These are phyloP conservation scores for Hydrolagus colliei DNA, from an alignment of 2,797 vertebrate genomes.

Conservation along the genomic window DNA sequence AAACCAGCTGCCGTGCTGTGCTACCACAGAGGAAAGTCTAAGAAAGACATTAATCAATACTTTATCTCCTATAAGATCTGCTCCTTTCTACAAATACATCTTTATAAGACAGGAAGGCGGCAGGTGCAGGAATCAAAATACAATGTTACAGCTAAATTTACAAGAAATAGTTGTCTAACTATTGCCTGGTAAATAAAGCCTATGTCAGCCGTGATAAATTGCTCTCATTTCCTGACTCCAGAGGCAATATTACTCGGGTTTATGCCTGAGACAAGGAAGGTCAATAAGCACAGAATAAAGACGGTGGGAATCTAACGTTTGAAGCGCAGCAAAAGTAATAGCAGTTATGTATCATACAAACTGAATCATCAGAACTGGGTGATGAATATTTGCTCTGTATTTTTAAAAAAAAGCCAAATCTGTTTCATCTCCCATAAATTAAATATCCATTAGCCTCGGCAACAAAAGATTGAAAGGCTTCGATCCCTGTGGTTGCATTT, in stretches of 20 bases:
- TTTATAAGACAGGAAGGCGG: constrained; percentile 17
- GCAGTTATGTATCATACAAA: neutral
- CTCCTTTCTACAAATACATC: neutral
- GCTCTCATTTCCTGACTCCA: constrained; percentile 52
- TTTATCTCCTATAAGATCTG: neutral
- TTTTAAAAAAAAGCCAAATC: neutral
- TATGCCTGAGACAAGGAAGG: constrained; percentile 40
- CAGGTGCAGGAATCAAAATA: constrained; percentile 28
- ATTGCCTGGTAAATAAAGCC: constrained; percentile 48
- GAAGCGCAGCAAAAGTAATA: neutral
- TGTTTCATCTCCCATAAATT: constrained; percentile 23
- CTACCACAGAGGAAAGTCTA: neutral
- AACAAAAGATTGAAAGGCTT: constrained; percentile 37
- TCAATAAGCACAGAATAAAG: constrained; percentile 39
- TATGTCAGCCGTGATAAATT: constrained; percentile 55
- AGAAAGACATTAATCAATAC: neutral
- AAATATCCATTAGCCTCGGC: constrained; percentile 37
- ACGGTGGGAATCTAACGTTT: neutral
- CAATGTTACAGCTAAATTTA: constrained; percentile 35
- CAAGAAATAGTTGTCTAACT: constrained; percentile 37
- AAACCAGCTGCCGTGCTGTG: neutral
- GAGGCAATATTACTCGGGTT: constrained; percentile 45
- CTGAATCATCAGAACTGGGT: constrained; percentile 7
- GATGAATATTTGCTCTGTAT: neutral
- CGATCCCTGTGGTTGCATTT: constrained; percentile 45